Percentiles rank a stretch among this genome's conserved stretches.
These are phyloP conservation scores for Nycteola revayana DNA, from an alignment of 2,888 invertebrate species.

Conservation along the genomic window DNA sequence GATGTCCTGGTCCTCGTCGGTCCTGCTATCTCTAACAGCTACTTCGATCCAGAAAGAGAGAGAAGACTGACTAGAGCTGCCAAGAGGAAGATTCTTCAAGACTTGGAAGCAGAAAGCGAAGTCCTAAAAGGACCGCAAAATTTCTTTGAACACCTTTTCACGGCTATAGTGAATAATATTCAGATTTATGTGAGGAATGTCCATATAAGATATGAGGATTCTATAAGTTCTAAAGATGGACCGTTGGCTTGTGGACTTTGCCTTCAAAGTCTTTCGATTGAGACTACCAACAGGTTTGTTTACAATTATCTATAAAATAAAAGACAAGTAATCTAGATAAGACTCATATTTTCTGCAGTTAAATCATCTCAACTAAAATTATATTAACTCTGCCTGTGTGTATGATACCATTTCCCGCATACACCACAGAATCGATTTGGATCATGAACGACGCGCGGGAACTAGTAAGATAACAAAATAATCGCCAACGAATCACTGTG, in stretches of 20 bases:
- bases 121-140: conserved; percentile 84
- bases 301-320: too few species aligned
- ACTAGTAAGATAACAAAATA: too few species aligned
- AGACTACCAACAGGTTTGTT: conserved; percentile 89
- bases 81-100: conserved; percentile 86
- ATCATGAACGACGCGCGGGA: too few species aligned
- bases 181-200: conserved; percentile 90
- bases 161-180: conserved; percentile 89
- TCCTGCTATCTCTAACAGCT: conserved; percentile 85
- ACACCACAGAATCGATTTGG: too few species aligned
- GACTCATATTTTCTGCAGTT: too few species aligned
- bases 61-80: conserved; percentile 87
- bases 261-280: conserved; percentile 88
- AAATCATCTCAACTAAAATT: too few species aligned
- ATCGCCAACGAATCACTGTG: too few species aligned
- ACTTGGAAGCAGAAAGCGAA: conserved; percentile 83
- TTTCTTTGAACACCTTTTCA: conserved; percentile 87
- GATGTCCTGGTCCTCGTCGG: conserved; percentile 89
- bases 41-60: conserved; percentile 88
- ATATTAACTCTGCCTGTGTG: too few species aligned
- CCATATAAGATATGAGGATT: conserved; percentile 91
- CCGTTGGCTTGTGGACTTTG: conserved; percentile 89
- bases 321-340: too few species aligned
- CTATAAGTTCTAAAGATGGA: conserved; percentile 83
- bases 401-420: too few species aligned